Percentiles rank a stretch among this genome's conserved stretches.
These are phyloP conservation scores for Eulemur mongoz DNA, from an alignment of 2,797 vertebrate species.

Conservation along the genomic window DNA sequence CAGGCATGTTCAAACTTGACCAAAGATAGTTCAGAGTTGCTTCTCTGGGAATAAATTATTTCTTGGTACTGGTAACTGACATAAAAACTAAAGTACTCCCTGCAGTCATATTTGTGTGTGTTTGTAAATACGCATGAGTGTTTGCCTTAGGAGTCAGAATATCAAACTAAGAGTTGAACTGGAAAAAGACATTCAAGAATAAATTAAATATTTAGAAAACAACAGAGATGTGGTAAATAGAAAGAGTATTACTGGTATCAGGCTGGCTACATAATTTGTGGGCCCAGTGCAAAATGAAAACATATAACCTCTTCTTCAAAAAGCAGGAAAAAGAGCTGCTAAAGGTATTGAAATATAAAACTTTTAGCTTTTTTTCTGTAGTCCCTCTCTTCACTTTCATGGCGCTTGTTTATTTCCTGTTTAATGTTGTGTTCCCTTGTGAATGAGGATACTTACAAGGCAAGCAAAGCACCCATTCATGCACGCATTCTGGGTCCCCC, in stretches of 20 bases:
- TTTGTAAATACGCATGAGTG: not conserved
- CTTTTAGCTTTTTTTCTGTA: not conserved
- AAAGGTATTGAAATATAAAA: not conserved
- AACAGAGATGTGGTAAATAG: not conserved
- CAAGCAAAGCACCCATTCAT: not conserved
- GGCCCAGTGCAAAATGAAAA: not conserved
- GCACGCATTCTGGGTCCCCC: rapidly evolving
- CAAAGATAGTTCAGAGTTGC: not conserved
- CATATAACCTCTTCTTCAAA: not conserved
- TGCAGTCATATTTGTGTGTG: not conserved
- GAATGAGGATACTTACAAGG: not conserved
- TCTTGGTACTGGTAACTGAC: not conserved
- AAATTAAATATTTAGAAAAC: not conserved
- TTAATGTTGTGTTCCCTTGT: not conserved
- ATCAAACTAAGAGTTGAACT: not conserved
- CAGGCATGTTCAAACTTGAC: not conserved
- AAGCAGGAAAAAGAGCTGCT: not conserved
- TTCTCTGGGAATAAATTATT: not conserved
- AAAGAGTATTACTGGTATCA: not conserved
- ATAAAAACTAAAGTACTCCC: not conserved
- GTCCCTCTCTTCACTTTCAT: not conserved
- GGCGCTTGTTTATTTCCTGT: not conserved
- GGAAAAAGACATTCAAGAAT: not conserved
- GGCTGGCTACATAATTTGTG: not conserved
- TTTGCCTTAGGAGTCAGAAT: not conserved